Conservation (phyloP, 1,140 invertebrate genomes). For the Drosophila bifasciata region DNA sequence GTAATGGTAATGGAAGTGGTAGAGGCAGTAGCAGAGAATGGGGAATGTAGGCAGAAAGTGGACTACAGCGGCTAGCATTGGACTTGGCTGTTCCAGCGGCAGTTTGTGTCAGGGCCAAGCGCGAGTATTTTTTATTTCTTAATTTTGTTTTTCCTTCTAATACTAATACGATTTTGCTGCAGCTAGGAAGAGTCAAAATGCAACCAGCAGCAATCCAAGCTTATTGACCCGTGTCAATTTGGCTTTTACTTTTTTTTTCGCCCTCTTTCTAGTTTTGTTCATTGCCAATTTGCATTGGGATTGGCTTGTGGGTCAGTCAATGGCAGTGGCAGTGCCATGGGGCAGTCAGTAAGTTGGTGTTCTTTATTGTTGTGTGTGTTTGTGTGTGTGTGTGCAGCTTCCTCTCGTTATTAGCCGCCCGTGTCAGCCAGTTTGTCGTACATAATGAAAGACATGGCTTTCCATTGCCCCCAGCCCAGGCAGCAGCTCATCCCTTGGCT, state of each 20-base stretch:
- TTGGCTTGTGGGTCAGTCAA: conserved; percentile 32
- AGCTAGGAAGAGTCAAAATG: neutral
- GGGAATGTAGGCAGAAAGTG: neutral
- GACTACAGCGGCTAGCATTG: neutral
- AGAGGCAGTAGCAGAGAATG: too few relatives aligned
- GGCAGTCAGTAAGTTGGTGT: conserved; percentile 44
- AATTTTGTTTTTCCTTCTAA: conserved; percentile 77
- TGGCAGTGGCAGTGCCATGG: conserved; percentile 18
- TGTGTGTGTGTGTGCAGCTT: conserved; percentile 7
- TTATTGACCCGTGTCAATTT: conserved; percentile 68
- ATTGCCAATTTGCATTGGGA: conserved; percentile 66
- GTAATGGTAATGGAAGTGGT: conserved; percentile 41
- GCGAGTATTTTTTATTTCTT: conserved; percentile 74
- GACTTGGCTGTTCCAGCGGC: conserved; percentile 14
- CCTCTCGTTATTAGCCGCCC: conserved; percentile 72
- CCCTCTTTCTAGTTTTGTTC: conserved; percentile 25
- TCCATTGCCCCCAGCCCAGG: conserved; percentile 37
- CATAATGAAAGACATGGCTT: conserved; percentile 80
- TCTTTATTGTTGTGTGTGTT: conserved; percentile 47
- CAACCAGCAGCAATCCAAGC: conserved; percentile 18
- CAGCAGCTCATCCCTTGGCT: neutral
- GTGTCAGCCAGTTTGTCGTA: conserved; percentile 78
- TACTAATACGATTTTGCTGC: conserved; percentile 77
- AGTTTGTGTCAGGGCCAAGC: conserved; percentile 48
- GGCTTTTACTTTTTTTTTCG: conserved; percentile 47